Base-by-base conservation (phyloP, 1,140 invertebrate genomes). In the Zaprionus ghesquierei region DNA sequence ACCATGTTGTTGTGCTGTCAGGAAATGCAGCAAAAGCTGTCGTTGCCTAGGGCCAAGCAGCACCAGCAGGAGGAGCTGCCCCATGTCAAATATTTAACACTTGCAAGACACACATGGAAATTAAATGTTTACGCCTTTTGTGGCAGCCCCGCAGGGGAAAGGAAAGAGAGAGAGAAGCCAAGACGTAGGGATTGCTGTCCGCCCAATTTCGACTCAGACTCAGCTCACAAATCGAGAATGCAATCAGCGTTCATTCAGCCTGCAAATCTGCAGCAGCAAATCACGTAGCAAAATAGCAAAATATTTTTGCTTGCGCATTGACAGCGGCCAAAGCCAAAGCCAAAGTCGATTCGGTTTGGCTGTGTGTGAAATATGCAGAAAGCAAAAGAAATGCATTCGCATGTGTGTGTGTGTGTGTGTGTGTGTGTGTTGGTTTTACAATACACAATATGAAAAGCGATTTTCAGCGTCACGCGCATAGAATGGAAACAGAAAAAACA, bases 111-210 rank as follows among this genome's bases (percentile, higher is more conserved):
- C 69, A 81, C 69, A 77, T 87, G 84, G 79, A 87, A 87, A 87
- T 87, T 89, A 87, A 87, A 87, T 87, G 84, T 87, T 87, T 87
- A 87, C 84, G 84, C 84, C 81, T 89, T 79, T 89, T 87, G 77
- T 87, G 84, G 72, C 84, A 79, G 79, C 79, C 76, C 56, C 60
- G 51, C 53, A 49, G 38, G 35, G 6, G 5, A n/a, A 5, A 4
- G n/a, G 35, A 0, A 1, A 38, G 33, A 35, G 33, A 13, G 5
- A 35, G 8, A 9, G 33, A 13, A 13, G n/a, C 13, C 0, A n/a
- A 10, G 4, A 12, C 5, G 13, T 2, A 25, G 25, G 5, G 25
- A 5, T 25, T 25, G 25, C 64, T 78, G 44, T 44, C 35, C 46
- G 56, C 8, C 56, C 69, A 64, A 72, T 72, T 60, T 71, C 33